Conservation (phyloP, 37 sponge, comb jelly and placozoan genomes). For the Ianthella basta region DNA sequence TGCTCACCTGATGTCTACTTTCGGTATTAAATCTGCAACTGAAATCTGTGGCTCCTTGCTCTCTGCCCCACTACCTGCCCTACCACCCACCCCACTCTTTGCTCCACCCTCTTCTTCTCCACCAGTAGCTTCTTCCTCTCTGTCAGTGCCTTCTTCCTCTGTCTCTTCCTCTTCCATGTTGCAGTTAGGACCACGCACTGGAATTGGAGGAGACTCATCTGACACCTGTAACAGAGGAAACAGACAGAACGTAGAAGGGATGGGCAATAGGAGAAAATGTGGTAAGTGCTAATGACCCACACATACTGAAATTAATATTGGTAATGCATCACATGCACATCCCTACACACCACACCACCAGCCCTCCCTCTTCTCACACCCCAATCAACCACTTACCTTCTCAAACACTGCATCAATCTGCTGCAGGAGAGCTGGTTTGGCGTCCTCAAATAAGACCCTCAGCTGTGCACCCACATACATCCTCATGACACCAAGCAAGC, state of each 20-base stretch:
- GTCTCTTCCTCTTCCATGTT: slow-evolving; percentile 20
- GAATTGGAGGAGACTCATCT: slow-evolving; percentile 67
- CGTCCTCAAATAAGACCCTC: slow-evolving; percentile 84
- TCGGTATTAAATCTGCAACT: slow-evolving; percentile 80
- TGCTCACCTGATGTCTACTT: slow-evolving; percentile 69
- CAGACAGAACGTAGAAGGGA: too few species aligned
- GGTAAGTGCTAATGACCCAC: too few species aligned
- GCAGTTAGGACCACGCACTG: slow-evolving; percentile 67
- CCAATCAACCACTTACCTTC: slow-evolving; percentile 46
- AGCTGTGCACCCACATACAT: slow-evolving; percentile 79
- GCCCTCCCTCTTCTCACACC: too few species aligned
- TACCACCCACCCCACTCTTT: too few species aligned
- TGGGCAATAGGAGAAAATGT: too few species aligned
- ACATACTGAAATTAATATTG: too few species aligned
- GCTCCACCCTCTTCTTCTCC: too few species aligned
- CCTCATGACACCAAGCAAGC: slow-evolving; percentile 63
- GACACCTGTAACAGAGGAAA: slow-evolving; percentile 20
- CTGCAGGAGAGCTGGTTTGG: slow-evolving; percentile 75
- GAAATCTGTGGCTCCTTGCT: slow-evolving; percentile 32
- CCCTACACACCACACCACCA: too few species aligned
- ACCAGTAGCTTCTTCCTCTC: too few species aligned
- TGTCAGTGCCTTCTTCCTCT: slow-evolving; percentile 29
- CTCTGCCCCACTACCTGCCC: slow-evolving; percentile 12
- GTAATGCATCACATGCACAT: too few species aligned
- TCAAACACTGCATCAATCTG: slow-evolving; percentile 87